phyloP scores from a whole-genome alignment of 2,888 invertebrate species.

The Scaptomyza parva region DNA sequence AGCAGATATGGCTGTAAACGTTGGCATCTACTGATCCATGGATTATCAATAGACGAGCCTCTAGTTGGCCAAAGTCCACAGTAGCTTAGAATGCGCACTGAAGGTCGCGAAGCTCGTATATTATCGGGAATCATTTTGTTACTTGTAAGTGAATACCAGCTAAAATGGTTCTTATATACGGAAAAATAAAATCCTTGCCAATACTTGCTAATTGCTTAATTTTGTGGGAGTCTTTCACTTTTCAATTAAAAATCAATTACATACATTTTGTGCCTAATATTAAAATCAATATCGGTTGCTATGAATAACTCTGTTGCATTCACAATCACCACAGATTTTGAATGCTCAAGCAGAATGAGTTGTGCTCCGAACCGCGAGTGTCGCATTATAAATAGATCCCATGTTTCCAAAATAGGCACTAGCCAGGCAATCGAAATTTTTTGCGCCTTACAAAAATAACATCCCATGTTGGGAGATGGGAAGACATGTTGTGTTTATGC shows the following conservation, averaged over 20 bases:
- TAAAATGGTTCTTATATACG: slow-evolving; percentile 28
- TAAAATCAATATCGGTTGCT: slow-evolving; percentile 45
- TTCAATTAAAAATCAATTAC: slow-evolving; percentile 66
- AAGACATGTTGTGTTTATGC: slow-evolving; percentile 48
- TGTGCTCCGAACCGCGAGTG: slow-evolving; percentile 29
- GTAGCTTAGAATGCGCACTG: slow-evolving; percentile 27
- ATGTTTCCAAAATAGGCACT: slow-evolving; percentile 52
- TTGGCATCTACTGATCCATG: slow-evolving; percentile 12
- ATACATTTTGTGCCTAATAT: slow-evolving; percentile 17
- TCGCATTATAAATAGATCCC: slow-evolving; percentile 43
- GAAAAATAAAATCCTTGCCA: not conserved
- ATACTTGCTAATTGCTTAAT: slow-evolving; percentile 57
- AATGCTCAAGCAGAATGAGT: slow-evolving; percentile 20
- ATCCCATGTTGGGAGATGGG: slow-evolving; percentile 27
- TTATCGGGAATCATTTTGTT: slow-evolving; percentile 42
- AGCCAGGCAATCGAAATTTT: slow-evolving; percentile 37
- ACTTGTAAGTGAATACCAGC: slow-evolving; percentile 9
- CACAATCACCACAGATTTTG: slow-evolving; percentile 7
- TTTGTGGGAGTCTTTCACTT: slow-evolving; percentile 42
- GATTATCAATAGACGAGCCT: not conserved
- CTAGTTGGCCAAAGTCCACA: slow-evolving; percentile 39
- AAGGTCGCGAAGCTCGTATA: slow-evolving; percentile 30
- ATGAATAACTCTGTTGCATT: slow-evolving; percentile 9
- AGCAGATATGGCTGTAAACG: slow-evolving; percentile 23
- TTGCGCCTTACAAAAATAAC: slow-evolving; percentile 68